phyloP scores from a whole-genome alignment of 2,888 invertebrate species.

The Rosalia funebris region DNA sequence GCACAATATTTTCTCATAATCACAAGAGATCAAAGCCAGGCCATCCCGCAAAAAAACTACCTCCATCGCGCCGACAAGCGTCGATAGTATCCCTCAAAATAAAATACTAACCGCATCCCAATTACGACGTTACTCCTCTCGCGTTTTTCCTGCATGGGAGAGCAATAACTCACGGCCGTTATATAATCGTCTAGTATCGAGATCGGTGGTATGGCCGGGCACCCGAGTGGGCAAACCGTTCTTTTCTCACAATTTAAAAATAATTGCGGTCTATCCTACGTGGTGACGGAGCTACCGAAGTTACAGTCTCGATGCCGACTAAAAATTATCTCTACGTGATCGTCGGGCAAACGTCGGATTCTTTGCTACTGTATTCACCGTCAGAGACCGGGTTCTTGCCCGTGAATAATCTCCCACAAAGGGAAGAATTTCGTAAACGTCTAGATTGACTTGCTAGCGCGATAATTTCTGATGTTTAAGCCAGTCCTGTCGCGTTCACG shows the following conservation, averaged over 20 bases:
- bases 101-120: not conserved
- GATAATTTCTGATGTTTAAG: constrained; percentile 10
- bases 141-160: not conserved
- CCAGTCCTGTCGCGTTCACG: no score
- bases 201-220: not conserved
- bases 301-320: constrained; percentile 49
- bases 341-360: constrained; percentile 42
- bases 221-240: constrained; percentile 38
- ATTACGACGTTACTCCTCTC: not conserved
- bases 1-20: not conserved
- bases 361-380: constrained; percentile 40
- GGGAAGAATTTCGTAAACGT: constrained; percentile 16
- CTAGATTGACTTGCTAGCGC: constrained; percentile 16
- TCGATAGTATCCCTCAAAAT: not conserved
- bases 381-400: not conserved
- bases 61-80: not conserved
- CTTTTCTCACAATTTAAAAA: constrained; percentile 61
- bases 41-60: not conserved
- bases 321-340: constrained; percentile 55
- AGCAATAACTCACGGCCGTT: not conserved
- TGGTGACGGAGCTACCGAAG: constrained; percentile 55
- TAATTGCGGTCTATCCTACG: constrained; percentile 59
- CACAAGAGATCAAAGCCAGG: not conserved
- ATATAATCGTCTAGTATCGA: not conserved
- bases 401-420: constrained; percentile 14